These are phyloP conservation scores for Orchestia grillus DNA, from an alignment of 1,140 invertebrate genomes.

Conservation along the genomic window DNA sequence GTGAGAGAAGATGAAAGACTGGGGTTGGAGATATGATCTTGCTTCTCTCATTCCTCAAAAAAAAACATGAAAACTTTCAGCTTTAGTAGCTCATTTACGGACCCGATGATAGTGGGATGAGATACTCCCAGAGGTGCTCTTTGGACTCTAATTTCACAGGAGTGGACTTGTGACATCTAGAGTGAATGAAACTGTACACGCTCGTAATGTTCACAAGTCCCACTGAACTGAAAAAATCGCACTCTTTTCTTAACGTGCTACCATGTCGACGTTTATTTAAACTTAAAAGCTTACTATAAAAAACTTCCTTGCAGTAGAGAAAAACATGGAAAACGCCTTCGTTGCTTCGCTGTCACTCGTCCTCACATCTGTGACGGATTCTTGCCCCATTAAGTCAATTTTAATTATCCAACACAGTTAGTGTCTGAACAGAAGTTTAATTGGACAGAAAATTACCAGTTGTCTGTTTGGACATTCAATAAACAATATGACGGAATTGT, in stretches of 20 bases:
- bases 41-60: neutral
- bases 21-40: neutral
- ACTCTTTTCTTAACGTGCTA: neutral
- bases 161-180: neutral
- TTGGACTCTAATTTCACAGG: neutral
- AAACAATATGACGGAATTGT: neutral
- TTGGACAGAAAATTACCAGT: neutral
- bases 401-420: neutral
- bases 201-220: neutral
- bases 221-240: neutral
- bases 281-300: no score
- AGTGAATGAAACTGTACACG: neutral
- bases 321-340: no score
- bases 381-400: neutral
- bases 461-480: neutral
- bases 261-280: neutral
- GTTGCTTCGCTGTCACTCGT: neutral
- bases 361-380: neutral
- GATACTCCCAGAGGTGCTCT: neutral
- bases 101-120: neutral
- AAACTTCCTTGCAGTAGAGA: no score
- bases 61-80: neutral
- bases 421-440: neutral
- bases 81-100: neutral
- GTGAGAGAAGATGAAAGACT: neutral